Conservation (phyloP, 2,888 invertebrate genomes). For the Sclerodermus sp. region DNA sequence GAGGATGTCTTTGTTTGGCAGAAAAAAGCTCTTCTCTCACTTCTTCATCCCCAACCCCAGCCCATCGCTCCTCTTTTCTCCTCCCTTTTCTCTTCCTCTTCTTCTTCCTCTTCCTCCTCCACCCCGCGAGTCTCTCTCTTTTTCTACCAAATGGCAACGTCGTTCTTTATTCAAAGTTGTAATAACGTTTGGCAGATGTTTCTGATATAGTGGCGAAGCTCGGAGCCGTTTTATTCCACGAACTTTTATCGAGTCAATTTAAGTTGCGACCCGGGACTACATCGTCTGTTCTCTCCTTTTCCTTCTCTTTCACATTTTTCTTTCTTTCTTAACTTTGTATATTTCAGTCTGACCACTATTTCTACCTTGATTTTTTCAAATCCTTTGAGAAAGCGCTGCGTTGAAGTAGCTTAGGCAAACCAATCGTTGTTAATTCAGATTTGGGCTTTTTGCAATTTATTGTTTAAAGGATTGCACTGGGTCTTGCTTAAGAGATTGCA, state of each 20-base stretch:
- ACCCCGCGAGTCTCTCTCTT: slow-evolving; percentile 10
- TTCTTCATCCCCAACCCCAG: slow-evolving; percentile 9
- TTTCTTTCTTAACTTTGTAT: slow-evolving; percentile 12
- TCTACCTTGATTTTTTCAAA: not conserved
- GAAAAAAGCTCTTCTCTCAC: slow-evolving; percentile 11
- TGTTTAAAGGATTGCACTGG: too few species aligned
- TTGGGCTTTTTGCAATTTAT: too few species aligned
- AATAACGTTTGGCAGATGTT: slow-evolving; percentile 59
- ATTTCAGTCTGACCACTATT: not conserved
- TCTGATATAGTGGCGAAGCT: slow-evolving; percentile 49
- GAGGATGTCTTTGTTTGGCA: slow-evolving; percentile 18
- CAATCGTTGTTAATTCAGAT: too few species aligned
- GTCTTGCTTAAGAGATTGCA: too few species aligned
- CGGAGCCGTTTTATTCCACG: slow-evolving; percentile 51
- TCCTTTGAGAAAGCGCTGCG: too few species aligned
- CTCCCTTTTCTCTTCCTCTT: slow-evolving; percentile 1
- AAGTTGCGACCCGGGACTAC: slow-evolving; percentile 49
- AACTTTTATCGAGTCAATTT: slow-evolving; percentile 59
- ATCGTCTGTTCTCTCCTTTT: slow-evolving; percentile 11
- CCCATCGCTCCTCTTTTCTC: slow-evolving; percentile 13
- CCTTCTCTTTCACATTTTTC: slow-evolving; percentile 22
- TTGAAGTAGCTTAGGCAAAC: too few species aligned
- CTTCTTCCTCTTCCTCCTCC: slow-evolving; percentile 7
- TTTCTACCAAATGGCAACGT: slow-evolving; percentile 16
- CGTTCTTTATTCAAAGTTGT: slow-evolving; percentile 58